phyloP scores from a whole-genome alignment of 2,113 vertebrate species.

The Grallaria varia region DNA sequence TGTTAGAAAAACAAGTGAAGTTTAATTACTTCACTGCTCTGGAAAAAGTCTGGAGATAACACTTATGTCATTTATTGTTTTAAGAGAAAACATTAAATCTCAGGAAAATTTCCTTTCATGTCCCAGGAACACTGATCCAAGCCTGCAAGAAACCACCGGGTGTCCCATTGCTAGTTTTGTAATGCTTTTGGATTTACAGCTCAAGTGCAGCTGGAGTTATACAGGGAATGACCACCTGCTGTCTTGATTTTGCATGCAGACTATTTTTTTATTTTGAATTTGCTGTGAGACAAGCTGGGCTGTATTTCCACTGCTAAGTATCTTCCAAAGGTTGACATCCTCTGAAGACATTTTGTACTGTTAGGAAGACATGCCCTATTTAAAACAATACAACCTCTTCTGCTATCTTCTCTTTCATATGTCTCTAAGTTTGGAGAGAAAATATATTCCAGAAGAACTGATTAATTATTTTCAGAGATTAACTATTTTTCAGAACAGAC shows the following conservation, averaged over 20 bases:
- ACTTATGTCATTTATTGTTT: conserved; percentile 48
- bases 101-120: conserved; percentile 34
- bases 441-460: neutral
- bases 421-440: neutral
- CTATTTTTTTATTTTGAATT: conserved; percentile 44
- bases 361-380: neutral
- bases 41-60: conserved; percentile 42
- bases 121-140: conserved; percentile 12
- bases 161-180: conserved; percentile 1
- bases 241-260: conserved; percentile 55
- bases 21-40: conserved; percentile 34
- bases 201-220: conserved; percentile 48
- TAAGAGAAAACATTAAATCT: conserved; percentile 45
- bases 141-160: conserved; percentile 11
- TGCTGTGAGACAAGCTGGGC: conserved; percentile 25
- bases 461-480: neutral
- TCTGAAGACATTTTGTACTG: conserved; percentile 33
- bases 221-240: conserved; percentile 61
- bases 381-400: neutral
- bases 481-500: neutral
- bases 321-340: conserved; percentile 22
- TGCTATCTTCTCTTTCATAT: neutral
- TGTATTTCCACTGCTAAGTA: conserved; percentile 11
- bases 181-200: conserved; percentile 60
- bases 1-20: conserved; percentile 45